Evolutionary conservation across 2,113 vertebrate genomes (phyloP).

Genomic region (Uropsilus gracilis): DNA sequence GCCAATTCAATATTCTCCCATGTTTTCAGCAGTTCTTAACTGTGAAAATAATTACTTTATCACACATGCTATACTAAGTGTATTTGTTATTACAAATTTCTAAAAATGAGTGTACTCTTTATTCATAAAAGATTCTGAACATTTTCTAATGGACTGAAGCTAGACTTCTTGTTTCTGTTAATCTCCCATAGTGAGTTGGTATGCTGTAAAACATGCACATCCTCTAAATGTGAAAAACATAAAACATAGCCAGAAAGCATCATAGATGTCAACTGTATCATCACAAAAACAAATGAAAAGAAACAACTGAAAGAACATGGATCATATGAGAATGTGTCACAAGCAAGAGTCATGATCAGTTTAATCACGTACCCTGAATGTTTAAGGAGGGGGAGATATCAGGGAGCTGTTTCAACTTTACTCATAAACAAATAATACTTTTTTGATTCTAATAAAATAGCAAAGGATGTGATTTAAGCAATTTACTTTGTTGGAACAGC

Average conservation of each 20-base stretch:
- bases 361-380: not conserved
- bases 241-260: not conserved
- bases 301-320: not conserved
- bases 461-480: conserved; percentile 19
- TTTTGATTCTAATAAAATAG: conserved; percentile 47
- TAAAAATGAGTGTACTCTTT: not conserved
- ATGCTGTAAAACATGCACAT: not conserved
- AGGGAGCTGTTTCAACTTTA: not conserved
- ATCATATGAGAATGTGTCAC: not conserved
- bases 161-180: not conserved
- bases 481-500: conserved; percentile 8
- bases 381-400: not conserved
- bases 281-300: not conserved
- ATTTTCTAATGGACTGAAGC: not conserved
- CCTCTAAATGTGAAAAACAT: not conserved
- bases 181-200: not conserved
- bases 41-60: not conserved
- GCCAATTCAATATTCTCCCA: not conserved
- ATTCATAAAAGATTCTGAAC: not conserved
- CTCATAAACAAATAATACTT: not conserved
- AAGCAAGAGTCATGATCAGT: not conserved
- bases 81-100: not conserved
- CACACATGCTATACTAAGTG: not conserved
- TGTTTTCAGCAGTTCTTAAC: not conserved
- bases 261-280: not conserved